Conservation (phyloP, 2,113 vertebrate species). For the Seriola rivoliana region DNA sequence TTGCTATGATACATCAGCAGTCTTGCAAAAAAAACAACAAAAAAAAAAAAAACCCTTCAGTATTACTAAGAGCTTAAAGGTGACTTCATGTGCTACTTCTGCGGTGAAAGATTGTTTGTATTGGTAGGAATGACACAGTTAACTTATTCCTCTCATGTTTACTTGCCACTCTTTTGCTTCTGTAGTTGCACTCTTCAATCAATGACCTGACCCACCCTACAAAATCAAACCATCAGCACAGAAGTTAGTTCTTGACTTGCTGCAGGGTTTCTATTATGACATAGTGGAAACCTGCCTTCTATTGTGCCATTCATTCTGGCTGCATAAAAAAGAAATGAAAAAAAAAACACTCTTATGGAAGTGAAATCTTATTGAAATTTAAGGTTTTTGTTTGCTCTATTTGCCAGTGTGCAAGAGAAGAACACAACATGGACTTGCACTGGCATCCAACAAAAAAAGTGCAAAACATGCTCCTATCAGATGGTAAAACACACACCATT, state of each 20-base stretch:
- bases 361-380: neutral
- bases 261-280: slow-evolving; percentile 64
- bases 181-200: slow-evolving; percentile 21
- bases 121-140: slow-evolving; percentile 36
- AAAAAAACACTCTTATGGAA: slow-evolving; percentile 14
- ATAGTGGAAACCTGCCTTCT: slow-evolving; percentile 63
- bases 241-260: slow-evolving; percentile 46
- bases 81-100: slow-evolving; percentile 46
- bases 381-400: neutral
- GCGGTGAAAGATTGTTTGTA: slow-evolving; percentile 34
- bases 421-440: neutral
- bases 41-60: slow-evolving; percentile 15
- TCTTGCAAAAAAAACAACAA: slow-evolving; percentile 22
- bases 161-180: slow-evolving; percentile 32
- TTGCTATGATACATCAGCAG: slow-evolving; percentile 56
- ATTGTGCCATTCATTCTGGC: slow-evolving; percentile 46
- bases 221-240: slow-evolving; percentile 60
- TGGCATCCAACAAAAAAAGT: neutral
- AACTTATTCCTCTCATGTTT: slow-evolving; percentile 27
- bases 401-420: neutral
- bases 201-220: slow-evolving; percentile 44
- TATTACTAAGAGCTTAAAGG: slow-evolving; percentile 25
- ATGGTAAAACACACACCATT: neutral
- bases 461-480: neutral
- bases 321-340: slow-evolving; percentile 18